Percentiles rank a stretch among this genome's conserved stretches.
Conservation (phyloP, 2,113 vertebrate genomes). For the Malaclemys terrapin region DNA sequence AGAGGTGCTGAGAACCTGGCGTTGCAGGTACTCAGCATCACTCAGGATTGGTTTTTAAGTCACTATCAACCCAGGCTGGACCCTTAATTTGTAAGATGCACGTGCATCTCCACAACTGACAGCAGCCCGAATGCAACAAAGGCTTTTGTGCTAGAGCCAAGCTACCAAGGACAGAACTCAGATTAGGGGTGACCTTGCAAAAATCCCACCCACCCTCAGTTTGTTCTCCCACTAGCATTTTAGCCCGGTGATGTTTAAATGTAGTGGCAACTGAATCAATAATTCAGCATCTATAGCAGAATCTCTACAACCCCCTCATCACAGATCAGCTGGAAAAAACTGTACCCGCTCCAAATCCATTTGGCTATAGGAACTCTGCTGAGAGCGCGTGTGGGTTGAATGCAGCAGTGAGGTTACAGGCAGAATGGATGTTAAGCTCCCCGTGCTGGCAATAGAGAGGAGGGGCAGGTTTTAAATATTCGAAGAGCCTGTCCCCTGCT, state of each 20-base stretch:
- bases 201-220: neutral
- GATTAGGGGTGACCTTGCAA: neutral
- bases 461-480: constrained; percentile 48
- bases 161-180: accelerated
- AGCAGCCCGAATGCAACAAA: neutral
- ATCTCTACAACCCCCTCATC: neutral
- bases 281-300: neutral
- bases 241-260: neutral
- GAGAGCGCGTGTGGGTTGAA: constrained; percentile 39
- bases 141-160: neutral
- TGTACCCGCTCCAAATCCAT: constrained; percentile 14
- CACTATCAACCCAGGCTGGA: neutral
- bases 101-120: too few species aligned
- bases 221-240: neutral
- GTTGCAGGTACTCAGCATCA: neutral
- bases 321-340: neutral
- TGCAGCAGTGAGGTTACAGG: constrained; percentile 25
- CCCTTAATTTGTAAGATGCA: neutral
- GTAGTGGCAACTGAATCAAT: constrained; percentile 45
- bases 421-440: constrained; percentile 36
- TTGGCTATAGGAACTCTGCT: constrained; percentile 28
- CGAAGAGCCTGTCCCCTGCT: neutral
- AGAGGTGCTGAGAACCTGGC: neutral
- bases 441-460: constrained; percentile 43
- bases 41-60: neutral